Evolutionary conservation across 2,888 invertebrate species (phyloP).

Genomic region (Parnassius apollo): DNA sequence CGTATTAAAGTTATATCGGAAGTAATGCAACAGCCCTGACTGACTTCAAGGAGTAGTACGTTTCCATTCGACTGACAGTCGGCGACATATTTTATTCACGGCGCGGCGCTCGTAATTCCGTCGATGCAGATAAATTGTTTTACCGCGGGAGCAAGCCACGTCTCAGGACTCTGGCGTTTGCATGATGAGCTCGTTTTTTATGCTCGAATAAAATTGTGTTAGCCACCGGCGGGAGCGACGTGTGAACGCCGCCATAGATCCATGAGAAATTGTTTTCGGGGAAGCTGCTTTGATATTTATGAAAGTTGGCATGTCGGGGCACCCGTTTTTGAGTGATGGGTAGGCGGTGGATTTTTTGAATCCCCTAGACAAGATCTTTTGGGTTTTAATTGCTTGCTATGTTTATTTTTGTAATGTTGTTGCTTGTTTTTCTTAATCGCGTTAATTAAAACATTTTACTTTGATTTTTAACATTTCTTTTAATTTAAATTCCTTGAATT

Average conservation of each 20-base stretch:
- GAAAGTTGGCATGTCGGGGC: conserved; percentile 65
- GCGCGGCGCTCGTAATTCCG: conserved; percentile 76
- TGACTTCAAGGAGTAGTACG: conserved; percentile 32
- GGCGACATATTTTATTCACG: conserved; percentile 80
- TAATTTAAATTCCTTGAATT: too few relatives aligned
- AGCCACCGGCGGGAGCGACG: conserved; percentile 64
- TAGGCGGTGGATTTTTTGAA: conserved; percentile 30
- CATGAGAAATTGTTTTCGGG: conserved; percentile 73
- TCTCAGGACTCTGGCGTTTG: conserved; percentile 77
- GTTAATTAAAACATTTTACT: background rate
- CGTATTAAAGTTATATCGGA: background rate
- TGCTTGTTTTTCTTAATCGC: background rate
- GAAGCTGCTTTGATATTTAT: conserved; percentile 77
- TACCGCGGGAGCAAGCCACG: conserved; percentile 73
- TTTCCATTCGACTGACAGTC: conserved; percentile 72
- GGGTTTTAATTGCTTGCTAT: conserved; percentile 10
- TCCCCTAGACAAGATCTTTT: conserved; percentile 2
- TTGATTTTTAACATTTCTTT: background rate
- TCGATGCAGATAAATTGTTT: conserved; percentile 82
- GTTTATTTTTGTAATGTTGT: background rate
- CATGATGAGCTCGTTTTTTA: conserved; percentile 81
- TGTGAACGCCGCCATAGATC: conserved; percentile 64
- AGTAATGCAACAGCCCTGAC: conserved; percentile 30
- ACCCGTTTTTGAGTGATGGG: conserved; percentile 68
- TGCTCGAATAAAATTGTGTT: conserved; percentile 80